phyloP scores from a whole-genome alignment of 1,140 invertebrate genomes.

The Cryptotermes secundus region DNA sequence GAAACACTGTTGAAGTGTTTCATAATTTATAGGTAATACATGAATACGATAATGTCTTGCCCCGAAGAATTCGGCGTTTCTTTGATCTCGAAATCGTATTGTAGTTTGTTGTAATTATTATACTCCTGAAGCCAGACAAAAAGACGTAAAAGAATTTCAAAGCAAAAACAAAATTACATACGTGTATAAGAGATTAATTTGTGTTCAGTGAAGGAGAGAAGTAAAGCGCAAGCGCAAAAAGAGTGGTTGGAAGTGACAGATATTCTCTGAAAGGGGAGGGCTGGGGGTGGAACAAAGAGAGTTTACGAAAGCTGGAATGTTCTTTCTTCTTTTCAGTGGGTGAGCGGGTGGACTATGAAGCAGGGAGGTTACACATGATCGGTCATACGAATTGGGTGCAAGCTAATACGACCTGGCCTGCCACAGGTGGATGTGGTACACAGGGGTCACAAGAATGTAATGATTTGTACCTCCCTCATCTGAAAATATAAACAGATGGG shows the following conservation, averaged over 20 bases:
- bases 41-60: too few species aligned
- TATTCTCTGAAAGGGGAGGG: neutral
- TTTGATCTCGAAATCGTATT: neutral
- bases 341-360: too few species aligned
- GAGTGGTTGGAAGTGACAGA: neutral
- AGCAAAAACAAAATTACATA: neutral
- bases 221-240: neutral
- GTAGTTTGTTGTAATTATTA: neutral
- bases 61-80: too few species aligned
- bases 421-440: neutral
- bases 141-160: neutral
- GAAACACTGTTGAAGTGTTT: too few species aligned
- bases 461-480: too few species aligned
- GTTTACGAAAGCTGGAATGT: neutral
- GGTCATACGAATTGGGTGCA: neutral
- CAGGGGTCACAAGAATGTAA: neutral
- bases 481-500: too few species aligned
- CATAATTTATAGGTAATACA: too few species aligned
- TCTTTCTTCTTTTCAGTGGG: neutral
- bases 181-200: neutral
- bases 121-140: neutral
- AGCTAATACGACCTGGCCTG: neutral
- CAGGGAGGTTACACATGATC: neutral
- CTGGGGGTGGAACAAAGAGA: neutral
- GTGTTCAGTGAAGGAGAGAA: neutral